Evolutionary conservation across 1,140 invertebrate species (phyloP), one percentile per base, ranked within the genome.

Genomic region (Drosophila littoralis): DNA sequence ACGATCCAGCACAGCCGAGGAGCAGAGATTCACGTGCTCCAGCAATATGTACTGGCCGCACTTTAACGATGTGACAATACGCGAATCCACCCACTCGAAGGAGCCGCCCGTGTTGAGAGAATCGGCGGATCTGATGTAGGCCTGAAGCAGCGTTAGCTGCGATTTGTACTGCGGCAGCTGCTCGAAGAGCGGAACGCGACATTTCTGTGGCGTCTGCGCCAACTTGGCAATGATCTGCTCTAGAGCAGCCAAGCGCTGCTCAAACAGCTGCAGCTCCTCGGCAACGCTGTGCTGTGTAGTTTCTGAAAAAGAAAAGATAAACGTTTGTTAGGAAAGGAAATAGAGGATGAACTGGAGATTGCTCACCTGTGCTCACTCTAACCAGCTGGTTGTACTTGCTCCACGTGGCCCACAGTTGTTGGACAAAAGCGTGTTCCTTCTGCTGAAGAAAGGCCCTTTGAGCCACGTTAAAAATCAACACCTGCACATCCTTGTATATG

Each of bases 11-110:
- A 99, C 98, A 36, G 99, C 98, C 1, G 98, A 95, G 78, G 97
- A 98, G 92, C 98, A 99, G 28, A 99, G 95, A 93, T 99, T 99
- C 0, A 98, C 98, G 93, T 99, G 98, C 92, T 99, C 98, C 43
- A 99, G 55, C 59, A 84, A 66, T 22, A 92, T 91, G 7, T 83
- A 91, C 57, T 92, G 88, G 0, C 92, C 92, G 46, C 71, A 79
- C 33, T 92, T 92, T 1, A 93, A 51, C 12, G 84, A 80, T 83
- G 97, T 97, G 0, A 99, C 96, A 55, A 99, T 94, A 38, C 97
- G 91, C 58, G 98, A 99, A 93, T 99, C 98, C 9, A 99, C 95
- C 98, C 99, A 99, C 93, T 99, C 98, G 93, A 99, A 99, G 93
- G 96, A 96, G 51, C 98, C 96, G 43, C 96, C 96, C 1, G 95